Conservation (phyloP, 2,888 invertebrate genomes). For the Drosophila mercatorum region DNA sequence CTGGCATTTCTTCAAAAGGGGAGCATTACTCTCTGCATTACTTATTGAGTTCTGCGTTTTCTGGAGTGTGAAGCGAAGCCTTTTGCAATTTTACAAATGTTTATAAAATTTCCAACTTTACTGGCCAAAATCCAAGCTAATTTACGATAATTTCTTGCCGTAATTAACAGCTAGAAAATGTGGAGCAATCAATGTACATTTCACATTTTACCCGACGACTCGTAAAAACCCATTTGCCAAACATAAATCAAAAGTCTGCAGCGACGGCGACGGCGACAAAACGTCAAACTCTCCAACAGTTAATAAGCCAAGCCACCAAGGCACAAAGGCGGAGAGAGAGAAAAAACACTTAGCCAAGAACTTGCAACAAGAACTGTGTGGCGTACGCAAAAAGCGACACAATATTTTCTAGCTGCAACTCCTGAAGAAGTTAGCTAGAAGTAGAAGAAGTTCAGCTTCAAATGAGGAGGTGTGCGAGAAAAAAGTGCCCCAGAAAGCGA, state of each 20-base stretch:
- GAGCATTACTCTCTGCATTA: constrained; percentile 44
- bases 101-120: constrained; percentile 42
- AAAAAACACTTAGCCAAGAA: neutral
- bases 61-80: constrained; percentile 15
- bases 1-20: neutral
- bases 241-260: constrained; percentile 44
- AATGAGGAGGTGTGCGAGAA: neutral
- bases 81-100: constrained; percentile 40
- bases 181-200: constrained; percentile 52
- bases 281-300: constrained; percentile 32
- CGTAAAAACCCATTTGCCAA: constrained; percentile 34
- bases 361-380: constrained; percentile 23
- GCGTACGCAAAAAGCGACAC: constrained; percentile 30
- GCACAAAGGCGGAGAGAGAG: neutral
- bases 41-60: constrained; percentile 37
- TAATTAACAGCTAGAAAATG: constrained; percentile 49
- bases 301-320: constrained; percentile 34
- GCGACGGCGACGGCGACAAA: constrained; percentile 21
- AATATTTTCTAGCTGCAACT: constrained; percentile 9
- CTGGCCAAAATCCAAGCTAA: constrained; percentile 30
- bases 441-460: neutral
- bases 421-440: neutral
- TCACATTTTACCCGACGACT: constrained; percentile 29
- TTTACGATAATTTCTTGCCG: constrained; percentile 50
- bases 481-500: neutral